Base-by-base conservation (phyloP, 2,888 invertebrate genomes). In the Girardia tigrina region DNA sequence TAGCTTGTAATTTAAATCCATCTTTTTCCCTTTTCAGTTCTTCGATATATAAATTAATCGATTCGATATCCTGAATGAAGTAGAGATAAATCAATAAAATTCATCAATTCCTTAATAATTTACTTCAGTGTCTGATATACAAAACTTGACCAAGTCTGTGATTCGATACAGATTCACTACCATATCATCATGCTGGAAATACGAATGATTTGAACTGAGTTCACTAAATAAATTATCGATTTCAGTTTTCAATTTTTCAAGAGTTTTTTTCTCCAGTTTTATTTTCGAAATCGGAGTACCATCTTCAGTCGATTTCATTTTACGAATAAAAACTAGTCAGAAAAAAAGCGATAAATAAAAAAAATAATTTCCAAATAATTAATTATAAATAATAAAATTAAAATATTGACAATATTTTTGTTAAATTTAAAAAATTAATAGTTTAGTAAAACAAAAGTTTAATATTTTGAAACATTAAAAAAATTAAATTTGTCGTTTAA, bases 1-100 rank as follows among this genome's bases (percentile, higher is more conserved):
- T 89, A 1, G 97, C 97, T 86, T 98, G 97, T 0, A 97, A 94
- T 80, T 95, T 89, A 75, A 98, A 88, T 86, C 98, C 98, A 86
- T 98, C 97, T 85, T 98, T 98, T 86, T 99, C 98, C 0, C 97
- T 97, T 85, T 99, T 98, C 2, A 56, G 56, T 56, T 56, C 56
- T 56, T 56, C 56, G 23, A 56, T 56, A 56, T 56, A 16, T 20
- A 56, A 2, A 56, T 56, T 20, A 8, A 56, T 56, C 4, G 56
- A 56, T n/a, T 56, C 56, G 23, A 56, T 56, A 56, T 56, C 56
- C 56, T 56, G n/a, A 56, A 56, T 56, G n/a, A n/a, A n/a, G n/a
- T n/a, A n/a, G n/a, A n/a, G n/a, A n/a, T n/a, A n/a, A n/a, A n/a
- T 56, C 23, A 2, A 56, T 56, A 4, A 56, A 8, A 16, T 6